Conservation (phyloP, 1,140 invertebrate species). For the Pogonus chalceus region DNA sequence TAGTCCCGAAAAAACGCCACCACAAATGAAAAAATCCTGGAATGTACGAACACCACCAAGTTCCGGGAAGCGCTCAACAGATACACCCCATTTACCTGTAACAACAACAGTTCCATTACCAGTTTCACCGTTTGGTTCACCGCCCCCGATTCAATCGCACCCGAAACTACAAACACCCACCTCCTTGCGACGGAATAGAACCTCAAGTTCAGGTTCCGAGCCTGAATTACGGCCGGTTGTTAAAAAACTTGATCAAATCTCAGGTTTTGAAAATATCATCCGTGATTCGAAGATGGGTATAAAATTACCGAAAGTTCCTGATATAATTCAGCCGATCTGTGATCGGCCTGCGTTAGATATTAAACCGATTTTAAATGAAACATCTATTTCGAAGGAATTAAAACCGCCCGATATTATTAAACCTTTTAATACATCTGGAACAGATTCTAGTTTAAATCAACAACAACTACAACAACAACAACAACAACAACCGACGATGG, state of each 20-base stretch:
- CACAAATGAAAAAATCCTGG: slow-evolving; percentile 27
- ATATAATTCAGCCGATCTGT: slow-evolving; percentile 20
- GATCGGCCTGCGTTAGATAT: slow-evolving; percentile 13
- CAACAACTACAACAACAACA: no score
- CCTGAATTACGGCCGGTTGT: slow-evolving; percentile 33
- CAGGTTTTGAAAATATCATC: slow-evolving; percentile 35
- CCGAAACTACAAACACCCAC: slow-evolving; percentile 18
- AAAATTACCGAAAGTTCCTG: slow-evolving; percentile 21
- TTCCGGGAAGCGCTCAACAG: slow-evolving; percentile 24
- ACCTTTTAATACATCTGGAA: slow-evolving; percentile 23
- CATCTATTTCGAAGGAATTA: slow-evolving; percentile 28
- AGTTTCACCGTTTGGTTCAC: slow-evolving; percentile 27
- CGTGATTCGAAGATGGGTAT: slow-evolving; percentile 29
- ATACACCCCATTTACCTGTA: slow-evolving; percentile 21
- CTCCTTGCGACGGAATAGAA: slow-evolving; percentile 17
- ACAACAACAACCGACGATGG: slow-evolving; percentile 23
- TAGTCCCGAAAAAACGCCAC: slow-evolving; percentile 41
- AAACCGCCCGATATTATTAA: slow-evolving; percentile 33
- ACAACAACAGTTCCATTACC: slow-evolving; percentile 20
- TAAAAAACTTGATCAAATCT: slow-evolving; percentile 34
- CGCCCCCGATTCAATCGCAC: slow-evolving; percentile 18
- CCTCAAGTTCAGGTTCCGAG: slow-evolving; percentile 31
- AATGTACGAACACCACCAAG: slow-evolving; percentile 31
- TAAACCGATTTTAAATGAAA: not conserved
- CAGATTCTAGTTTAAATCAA: slow-evolving; percentile 7